Evolutionary conservation across 2,113 vertebrate genomes (phyloP).

Genomic region (Muntiacus reevesi): DNA sequence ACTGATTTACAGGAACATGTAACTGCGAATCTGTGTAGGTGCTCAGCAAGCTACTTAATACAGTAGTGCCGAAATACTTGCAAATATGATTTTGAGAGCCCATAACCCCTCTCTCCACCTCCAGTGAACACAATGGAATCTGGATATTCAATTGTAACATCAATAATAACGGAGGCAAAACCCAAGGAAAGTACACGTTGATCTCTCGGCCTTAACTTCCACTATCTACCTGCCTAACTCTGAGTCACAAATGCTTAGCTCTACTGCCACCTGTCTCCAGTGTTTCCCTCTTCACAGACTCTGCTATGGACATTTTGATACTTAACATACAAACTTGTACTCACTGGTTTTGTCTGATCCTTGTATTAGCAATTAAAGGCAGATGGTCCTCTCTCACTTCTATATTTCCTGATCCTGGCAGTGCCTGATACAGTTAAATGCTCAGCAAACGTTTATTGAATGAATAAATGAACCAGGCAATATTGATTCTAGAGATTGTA

Average conservation of each 20-base stretch:
- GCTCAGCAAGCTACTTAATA: background rate
- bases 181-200: background rate
- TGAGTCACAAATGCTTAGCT: background rate
- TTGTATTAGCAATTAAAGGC: background rate
- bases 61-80: background rate
- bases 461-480: background rate
- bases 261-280: background rate
- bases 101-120: background rate
- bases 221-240: background rate
- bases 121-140: background rate
- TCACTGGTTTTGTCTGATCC: background rate
- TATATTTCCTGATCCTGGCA: background rate
- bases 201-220: background rate
- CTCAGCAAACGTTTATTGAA: conserved; percentile 1
- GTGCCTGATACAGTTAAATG: background rate
- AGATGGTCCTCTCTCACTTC: background rate
- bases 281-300: background rate
- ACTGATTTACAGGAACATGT: background rate
- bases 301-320: background rate
- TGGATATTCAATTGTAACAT: background rate
- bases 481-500: background rate
- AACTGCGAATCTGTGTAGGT: background rate
- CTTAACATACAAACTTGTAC: background rate
- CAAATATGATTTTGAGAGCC: background rate
- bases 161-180: background rate